A percentile compares a stretch with the other conserved stretches of the same genome.
phyloP scores from a whole-genome alignment of 2,888 invertebrate genomes.

The Mystacides longicornis region DNA sequence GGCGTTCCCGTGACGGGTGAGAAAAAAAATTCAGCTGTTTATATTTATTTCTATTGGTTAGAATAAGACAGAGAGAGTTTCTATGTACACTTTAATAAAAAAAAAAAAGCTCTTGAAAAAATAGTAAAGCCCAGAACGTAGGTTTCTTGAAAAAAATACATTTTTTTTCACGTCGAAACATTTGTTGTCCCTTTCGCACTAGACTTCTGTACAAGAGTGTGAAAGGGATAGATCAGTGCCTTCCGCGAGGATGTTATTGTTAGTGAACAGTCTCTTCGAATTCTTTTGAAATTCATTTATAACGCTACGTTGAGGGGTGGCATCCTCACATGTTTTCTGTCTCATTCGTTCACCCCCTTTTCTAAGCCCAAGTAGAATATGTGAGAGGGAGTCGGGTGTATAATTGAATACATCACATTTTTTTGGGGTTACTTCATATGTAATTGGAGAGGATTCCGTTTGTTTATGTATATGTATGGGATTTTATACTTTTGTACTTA shows the following conservation, averaged over 20 bases:
- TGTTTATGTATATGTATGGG: too few species aligned
- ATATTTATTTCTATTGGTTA: not conserved
- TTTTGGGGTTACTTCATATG: constrained; percentile 2
- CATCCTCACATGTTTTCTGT: constrained; percentile 5
- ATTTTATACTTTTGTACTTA: not conserved
- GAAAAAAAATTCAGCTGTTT: too few species aligned
- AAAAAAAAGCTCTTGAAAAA: not conserved
- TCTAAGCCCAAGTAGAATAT: constrained; percentile 14
- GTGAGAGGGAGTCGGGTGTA: constrained; percentile 13
- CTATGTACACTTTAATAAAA: not conserved
- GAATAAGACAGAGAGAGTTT: not conserved
- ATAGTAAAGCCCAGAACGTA: not conserved
- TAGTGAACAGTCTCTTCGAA: not conserved
- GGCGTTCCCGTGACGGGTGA: not conserved
- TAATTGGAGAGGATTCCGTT: not conserved
- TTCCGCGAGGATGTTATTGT: constrained; percentile 6
- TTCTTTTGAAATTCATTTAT: constrained; percentile 3
- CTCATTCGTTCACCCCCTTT: constrained; percentile 13
- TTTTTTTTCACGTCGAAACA: not conserved
- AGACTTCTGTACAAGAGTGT: not conserved
- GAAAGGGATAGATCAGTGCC: constrained; percentile 5
- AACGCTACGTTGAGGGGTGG: constrained; percentile 13
- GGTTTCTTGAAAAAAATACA: not conserved
- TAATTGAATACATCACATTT: constrained; percentile 2
- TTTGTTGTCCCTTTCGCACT: not conserved